A percentile compares a stretch with the other conserved stretches of the same genome.
Evolutionary conservation across 2,888 invertebrate genomes (phyloP).

Genomic region (Ennomos quercinarius): DNA sequence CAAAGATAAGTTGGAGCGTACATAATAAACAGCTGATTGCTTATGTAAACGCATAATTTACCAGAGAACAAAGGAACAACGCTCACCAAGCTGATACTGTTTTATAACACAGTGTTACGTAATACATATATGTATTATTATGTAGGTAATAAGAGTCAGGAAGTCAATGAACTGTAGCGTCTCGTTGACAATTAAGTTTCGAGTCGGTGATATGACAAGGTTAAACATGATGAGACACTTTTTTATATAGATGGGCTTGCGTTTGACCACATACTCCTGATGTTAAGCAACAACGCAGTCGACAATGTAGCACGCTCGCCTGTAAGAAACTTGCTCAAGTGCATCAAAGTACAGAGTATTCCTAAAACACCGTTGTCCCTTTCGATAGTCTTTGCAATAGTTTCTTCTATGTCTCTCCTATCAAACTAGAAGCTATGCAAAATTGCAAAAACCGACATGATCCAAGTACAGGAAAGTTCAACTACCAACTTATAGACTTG

Average conservation of each 20-base stretch:
- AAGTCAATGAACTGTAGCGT: constrained; percentile 34
- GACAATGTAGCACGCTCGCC: too few species aligned
- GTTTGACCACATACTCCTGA: too few species aligned
- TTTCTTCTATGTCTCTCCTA: too few species aligned
- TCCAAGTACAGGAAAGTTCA: too few species aligned
- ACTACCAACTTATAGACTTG: too few species aligned
- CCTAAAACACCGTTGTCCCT: too few species aligned
- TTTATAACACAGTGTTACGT: constrained; percentile 31
- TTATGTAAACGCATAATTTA: constrained; percentile 42
- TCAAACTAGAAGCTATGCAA: too few species aligned
- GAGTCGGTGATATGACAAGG: constrained; percentile 11
- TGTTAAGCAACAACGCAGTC: too few species aligned
- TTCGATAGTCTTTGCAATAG: too few species aligned
- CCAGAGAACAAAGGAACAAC: constrained; percentile 45
- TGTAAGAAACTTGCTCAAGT: too few species aligned
- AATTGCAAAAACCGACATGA: too few species aligned
- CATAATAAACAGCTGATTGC: constrained; percentile 54
- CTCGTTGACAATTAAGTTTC: constrained; percentile 21
- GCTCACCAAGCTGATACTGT: constrained; percentile 27
- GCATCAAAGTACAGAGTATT: constrained; percentile 40
- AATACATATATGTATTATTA: constrained; percentile 5
- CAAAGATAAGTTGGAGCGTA: constrained; percentile 41
- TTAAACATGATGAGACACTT: not conserved
- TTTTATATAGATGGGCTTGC: too few species aligned
- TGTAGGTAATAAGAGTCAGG: constrained; percentile 14